Conservation (phyloP, 2,113 vertebrate species). For the Gallinago paraguaiae region DNA sequence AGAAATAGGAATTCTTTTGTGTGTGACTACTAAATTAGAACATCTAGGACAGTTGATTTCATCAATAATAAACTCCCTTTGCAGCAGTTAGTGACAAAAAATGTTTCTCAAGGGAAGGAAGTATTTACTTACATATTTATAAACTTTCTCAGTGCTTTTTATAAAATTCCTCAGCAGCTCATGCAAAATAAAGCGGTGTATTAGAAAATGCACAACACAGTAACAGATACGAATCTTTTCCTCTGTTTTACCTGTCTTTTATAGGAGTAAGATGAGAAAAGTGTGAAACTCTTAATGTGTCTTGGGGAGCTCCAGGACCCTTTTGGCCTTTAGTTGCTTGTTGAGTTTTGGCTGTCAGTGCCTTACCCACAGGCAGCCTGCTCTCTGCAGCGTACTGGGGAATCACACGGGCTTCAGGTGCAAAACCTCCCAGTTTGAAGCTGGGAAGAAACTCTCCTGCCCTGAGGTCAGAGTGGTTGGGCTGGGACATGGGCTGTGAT, state of each 20-base stretch:
- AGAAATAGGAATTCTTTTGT: neutral
- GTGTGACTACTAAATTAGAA: neutral
- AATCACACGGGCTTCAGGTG: neutral
- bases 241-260: neutral
- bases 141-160: slow-evolving; percentile 12
- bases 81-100: slow-evolving; percentile 23
- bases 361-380: neutral
- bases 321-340: neutral
- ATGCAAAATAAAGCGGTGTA: neutral
- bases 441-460: neutral
- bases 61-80: slow-evolving; percentile 35
- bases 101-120: slow-evolving; percentile 4
- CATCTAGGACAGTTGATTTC: neutral
- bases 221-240: neutral
- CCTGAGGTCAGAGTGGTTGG: neutral
- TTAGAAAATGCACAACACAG: neutral
- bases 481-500: neutral
- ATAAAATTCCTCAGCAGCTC: neutral
- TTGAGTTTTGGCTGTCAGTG: neutral
- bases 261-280: neutral
- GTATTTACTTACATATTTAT: slow-evolving; percentile 35
- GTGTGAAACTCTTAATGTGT: neutral
- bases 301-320: neutral
- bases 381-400: neutral
- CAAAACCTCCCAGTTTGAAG: neutral